Base-by-base conservation (phyloP, 2,797 vertebrate species). In the Babyrousa celebensis region DNA sequence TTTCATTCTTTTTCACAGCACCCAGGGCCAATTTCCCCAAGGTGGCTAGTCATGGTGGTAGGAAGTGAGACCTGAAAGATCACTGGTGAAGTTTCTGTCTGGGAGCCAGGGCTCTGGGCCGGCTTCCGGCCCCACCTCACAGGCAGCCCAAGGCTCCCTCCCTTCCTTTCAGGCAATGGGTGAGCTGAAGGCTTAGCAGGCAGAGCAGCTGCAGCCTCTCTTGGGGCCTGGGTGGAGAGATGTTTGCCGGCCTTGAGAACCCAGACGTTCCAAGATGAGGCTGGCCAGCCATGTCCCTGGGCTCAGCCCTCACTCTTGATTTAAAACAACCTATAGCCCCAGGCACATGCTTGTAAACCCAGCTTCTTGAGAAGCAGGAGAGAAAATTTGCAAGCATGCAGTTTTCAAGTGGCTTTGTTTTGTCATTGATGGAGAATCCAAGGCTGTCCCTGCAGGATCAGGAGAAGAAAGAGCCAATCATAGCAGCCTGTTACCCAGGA, bases 341-440 rank as follows among this genome's bases (percentile, higher is more conserved):
- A 27, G 60, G 5, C 0, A 1, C 15, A 0, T n/a, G 21, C 16
- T 0, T 56, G 85, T 58, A 74, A 83, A 32, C 40, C 60, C 52
- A 52, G 43, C 11, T n/a, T 15, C 43, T 82, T 58, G 63, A 68
- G 60, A 86, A 89, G 40, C 56, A 72, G 25, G 12, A 14, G 48
- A n/a, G 52, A n/a, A 79, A 48, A 70, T 43, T 82, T 32, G 68
- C 43, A 86, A 4, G 58, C 23, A 0, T 29, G 58, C 21, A 16
- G 12, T 58, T 79, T 92, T 29, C 62, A 67, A 32, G 87, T 72
- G 75, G 14, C 91, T 78, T 87, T 85, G 27, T 87, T 95, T 91
- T 77, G 58, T 54, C 85, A 58, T 1, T 3, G 43, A 67, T 40
- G 72, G 65, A 27, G 54, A 29, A 62, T 71, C 60, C 89, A 62